A percentile compares a stretch with the other conserved stretches of the same genome.
phyloP scores from a whole-genome alignment of 2,797 vertebrate species.

The Todus mexicanus region DNA sequence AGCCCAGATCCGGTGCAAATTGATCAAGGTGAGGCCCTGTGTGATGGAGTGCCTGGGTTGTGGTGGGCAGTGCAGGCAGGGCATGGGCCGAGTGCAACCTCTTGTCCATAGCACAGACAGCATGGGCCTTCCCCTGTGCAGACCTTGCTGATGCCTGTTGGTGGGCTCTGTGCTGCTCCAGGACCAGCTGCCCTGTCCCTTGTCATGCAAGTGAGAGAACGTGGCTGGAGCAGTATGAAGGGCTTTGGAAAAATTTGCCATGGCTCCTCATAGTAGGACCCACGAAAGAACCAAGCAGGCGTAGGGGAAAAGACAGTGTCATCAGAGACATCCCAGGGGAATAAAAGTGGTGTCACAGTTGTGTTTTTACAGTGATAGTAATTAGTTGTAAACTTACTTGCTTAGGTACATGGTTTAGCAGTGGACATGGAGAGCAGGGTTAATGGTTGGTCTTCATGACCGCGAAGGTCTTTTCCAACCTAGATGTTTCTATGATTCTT shows the following conservation, averaged over 20 bases:
- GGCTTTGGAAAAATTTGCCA: rapidly evolving
- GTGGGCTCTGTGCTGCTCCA: not conserved
- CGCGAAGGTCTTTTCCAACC: too few relatives aligned
- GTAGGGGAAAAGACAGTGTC: rapidly evolving
- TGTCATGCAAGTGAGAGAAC: rapidly evolving
- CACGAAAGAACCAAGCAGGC: rapidly evolving
- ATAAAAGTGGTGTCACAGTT: not conserved
- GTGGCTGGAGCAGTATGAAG: rapidly evolving
- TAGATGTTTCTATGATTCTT: not conserved
- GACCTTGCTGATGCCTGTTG: not conserved
- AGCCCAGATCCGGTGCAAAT: conserved; percentile 91
- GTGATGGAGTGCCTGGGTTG: rapidly evolving
- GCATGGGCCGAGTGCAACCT: rapidly evolving
- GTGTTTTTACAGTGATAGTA: not conserved
- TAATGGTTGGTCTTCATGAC: too few relatives aligned
- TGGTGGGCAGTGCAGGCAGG: rapidly evolving
- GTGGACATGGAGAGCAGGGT: too few relatives aligned
- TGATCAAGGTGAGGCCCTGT: conserved; percentile 83
- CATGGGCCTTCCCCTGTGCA: not conserved
- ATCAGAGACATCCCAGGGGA: not conserved
- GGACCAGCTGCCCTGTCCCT: not conserved
- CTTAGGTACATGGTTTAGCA: too few relatives aligned
- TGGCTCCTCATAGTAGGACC: not conserved
- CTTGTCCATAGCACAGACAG: rapidly evolving
- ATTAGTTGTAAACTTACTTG: not conserved